Percentiles rank a stretch among this genome's conserved stretches.
Evolutionary conservation across 1,140 invertebrate genomes (phyloP).

Genomic region (Temnothorax nylanderi): DNA sequence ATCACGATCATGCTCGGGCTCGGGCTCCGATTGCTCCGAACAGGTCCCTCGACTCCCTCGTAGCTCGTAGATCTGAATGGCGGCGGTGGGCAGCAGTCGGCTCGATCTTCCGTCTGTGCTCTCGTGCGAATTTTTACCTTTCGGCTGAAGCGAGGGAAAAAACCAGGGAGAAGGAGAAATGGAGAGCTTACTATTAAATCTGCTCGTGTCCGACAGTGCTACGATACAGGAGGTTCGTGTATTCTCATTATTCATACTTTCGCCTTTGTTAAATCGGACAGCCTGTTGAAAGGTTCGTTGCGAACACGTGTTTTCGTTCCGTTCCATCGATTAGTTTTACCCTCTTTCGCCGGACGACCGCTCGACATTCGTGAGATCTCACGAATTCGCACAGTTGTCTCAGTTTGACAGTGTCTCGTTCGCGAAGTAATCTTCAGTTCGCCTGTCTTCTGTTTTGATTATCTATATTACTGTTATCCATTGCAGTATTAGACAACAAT

Average conservation of each 20-base stretch:
- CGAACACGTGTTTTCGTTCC: slow-evolving; percentile 71
- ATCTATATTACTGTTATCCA: not conserved
- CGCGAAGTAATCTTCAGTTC: not conserved
- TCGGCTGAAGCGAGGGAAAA: slow-evolving; percentile 5
- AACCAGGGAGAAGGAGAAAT: slow-evolving; percentile 71
- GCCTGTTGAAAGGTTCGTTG: not conserved
- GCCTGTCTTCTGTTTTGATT: not conserved
- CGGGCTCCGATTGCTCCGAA: not conserved
- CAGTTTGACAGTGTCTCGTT: no score
- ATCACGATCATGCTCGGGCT: not conserved
- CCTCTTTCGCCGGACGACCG: not conserved
- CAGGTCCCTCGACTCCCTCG: not conserved
- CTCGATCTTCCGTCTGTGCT: slow-evolving; percentile 28
- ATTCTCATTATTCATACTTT: not conserved
- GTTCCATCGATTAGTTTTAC: not conserved
- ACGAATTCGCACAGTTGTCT: not conserved
- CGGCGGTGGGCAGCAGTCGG: slow-evolving; percentile 46
- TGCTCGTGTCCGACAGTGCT: slow-evolving; percentile 85
- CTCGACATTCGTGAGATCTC: not conserved
- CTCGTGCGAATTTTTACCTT: slow-evolving; percentile 39
- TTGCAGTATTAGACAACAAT: not conserved
- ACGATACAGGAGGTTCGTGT: slow-evolving; percentile 86
- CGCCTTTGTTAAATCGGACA: not conserved
- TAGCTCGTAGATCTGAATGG: slow-evolving; percentile 22
- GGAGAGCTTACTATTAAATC: slow-evolving; percentile 86